A percentile compares a stretch with the other conserved stretches of the same genome.
phyloP scores from a whole-genome alignment of 1,140 invertebrate genomes.

The Palaemon carinicauda region DNA sequence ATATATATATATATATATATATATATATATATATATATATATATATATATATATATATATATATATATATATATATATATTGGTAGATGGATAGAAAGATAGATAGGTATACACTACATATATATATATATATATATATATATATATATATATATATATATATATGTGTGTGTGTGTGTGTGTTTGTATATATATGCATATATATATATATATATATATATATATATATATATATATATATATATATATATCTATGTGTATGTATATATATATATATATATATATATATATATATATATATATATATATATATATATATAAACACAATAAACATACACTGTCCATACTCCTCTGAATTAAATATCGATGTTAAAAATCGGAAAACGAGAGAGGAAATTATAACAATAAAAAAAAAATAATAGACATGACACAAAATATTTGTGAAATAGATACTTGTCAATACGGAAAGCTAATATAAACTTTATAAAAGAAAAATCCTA shows the following conservation, averaged over 20 bases:
- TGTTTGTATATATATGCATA: no score
- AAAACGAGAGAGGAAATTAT: no score
- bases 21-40: no score
- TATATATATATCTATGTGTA: neutral
- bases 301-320: neutral
- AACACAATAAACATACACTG: no score
- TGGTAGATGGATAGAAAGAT: neutral
- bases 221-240: neutral
- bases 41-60: neutral
- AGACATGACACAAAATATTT: no score
- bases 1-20: no score
- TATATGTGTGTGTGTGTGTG: no score
- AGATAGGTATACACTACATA: neutral
- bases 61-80: neutral
- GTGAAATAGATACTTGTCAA: no score
- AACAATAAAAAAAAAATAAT: no score
- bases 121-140: neutral
- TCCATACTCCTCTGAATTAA: neutral
- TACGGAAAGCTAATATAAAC: no score
- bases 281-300: neutral
- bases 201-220: neutral
- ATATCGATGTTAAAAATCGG: no score
- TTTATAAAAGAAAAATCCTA: no score
- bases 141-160: neutral
- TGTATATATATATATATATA: neutral